A percentile compares a stretch with the other conserved stretches of the same genome.
phyloP scores from a whole-genome alignment of 2,113 vertebrate species.

The Ammospiza caudacuta region DNA sequence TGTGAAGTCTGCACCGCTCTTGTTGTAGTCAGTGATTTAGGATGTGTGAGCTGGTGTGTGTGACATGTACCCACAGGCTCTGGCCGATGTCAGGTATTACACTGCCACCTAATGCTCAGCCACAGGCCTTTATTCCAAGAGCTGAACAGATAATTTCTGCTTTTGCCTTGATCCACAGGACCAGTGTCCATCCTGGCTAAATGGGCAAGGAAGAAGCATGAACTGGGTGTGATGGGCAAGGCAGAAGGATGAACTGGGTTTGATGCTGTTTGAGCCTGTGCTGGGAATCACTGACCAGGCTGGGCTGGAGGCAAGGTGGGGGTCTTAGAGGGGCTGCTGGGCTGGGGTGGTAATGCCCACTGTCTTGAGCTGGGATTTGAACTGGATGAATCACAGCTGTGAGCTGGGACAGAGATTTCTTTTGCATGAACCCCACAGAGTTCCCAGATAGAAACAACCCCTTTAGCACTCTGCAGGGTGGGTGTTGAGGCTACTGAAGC shows the following conservation, averaged over 20 bases:
- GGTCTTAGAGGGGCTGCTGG: neutral
- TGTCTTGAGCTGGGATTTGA: neutral
- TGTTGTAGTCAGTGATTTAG: neutral
- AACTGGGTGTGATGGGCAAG: neutral
- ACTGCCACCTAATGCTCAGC: slow-evolving; percentile 51
- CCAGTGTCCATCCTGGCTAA: neutral
- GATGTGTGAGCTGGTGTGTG: neutral
- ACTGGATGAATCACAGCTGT: neutral
- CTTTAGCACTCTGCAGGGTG: neutral
- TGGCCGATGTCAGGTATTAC: neutral
- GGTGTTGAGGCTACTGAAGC: neutral
- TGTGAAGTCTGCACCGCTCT: neutral
- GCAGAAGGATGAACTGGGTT: neutral
- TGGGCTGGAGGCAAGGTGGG: neutral
- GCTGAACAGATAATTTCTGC: fast-evolving
- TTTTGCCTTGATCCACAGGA: neutral
- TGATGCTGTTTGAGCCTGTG: neutral
- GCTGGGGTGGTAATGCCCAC: fast-evolving
- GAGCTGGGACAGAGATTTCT: neutral
- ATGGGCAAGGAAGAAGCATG: neutral
- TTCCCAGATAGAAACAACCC: neutral
- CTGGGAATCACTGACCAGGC: neutral
- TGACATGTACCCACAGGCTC: fast-evolving
- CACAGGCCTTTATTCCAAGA: neutral
- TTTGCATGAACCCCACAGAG: neutral